Percentiles rank a stretch among this genome's conserved stretches.
Conservation (phyloP, 2,888 invertebrate species). For the Apamea monoglypha region DNA sequence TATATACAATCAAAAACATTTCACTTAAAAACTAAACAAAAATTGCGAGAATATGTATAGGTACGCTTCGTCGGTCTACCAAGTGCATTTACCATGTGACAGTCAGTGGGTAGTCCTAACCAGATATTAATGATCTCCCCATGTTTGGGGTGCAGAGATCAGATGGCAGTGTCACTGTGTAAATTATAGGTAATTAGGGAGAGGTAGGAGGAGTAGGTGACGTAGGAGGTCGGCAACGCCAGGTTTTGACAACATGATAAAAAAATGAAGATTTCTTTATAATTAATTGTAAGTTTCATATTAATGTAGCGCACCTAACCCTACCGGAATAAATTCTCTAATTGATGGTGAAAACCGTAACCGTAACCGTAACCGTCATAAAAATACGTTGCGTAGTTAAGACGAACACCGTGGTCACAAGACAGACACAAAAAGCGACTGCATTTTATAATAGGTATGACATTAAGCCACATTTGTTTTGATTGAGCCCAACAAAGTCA, state of each 20-base stretch:
- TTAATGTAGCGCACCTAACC: not conserved
- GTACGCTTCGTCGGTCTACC: not conserved
- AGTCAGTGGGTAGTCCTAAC: not conserved
- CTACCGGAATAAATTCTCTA: not conserved
- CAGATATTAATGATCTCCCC: conserved; percentile 2
- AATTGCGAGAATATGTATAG: too few relatives aligned
- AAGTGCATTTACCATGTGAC: not conserved
- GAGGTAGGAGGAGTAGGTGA: too few relatives aligned
- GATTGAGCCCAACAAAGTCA: not conserved
- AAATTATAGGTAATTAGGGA: not conserved
- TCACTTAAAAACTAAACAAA: too few relatives aligned
- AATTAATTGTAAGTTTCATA: not conserved
- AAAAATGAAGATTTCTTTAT: not conserved
- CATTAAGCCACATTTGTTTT: not conserved
- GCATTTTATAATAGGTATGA: not conserved
- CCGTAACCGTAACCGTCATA: too few relatives aligned
- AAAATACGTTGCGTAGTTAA: not conserved
- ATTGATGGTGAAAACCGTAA: too few relatives aligned
- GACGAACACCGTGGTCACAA: not conserved
- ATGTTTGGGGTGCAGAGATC: not conserved
- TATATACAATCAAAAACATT: too few relatives aligned
- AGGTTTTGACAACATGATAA: not conserved
- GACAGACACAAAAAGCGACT: not conserved
- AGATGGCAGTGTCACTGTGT: not conserved
- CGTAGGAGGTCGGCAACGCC: too few relatives aligned